These are phyloP conservation scores for Drosophila kokeensis DNA, from an alignment of 2,888 invertebrate species.

Conservation along the genomic window DNA sequence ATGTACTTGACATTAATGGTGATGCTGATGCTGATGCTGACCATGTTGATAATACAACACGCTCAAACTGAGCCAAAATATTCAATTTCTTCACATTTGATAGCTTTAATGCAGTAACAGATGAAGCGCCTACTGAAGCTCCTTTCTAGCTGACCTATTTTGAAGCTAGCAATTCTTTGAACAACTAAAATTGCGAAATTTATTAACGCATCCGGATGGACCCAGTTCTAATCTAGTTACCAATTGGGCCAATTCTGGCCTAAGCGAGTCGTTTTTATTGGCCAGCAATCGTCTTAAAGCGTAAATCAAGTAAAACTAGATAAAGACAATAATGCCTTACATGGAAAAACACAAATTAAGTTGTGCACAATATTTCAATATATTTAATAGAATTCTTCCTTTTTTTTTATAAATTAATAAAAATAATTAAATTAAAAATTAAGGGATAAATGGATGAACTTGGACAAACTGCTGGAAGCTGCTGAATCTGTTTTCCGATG, in stretches of 20 bases:
- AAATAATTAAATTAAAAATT: neutral
- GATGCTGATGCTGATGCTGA: slow-evolving; percentile 4
- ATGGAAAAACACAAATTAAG: too few species aligned
- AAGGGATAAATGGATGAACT: neutral
- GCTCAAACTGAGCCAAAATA: neutral
- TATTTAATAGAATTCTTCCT: too few species aligned
- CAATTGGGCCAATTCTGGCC: too few species aligned
- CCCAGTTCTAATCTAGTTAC: too few species aligned
- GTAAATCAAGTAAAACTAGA: too few species aligned
- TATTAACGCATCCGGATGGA: too few species aligned
- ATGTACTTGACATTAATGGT: slow-evolving; percentile 2
- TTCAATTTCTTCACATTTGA: neutral
- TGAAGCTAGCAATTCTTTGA: too few species aligned
- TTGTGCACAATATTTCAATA: too few species aligned
- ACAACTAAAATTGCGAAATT: neutral
- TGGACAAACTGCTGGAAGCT: neutral
- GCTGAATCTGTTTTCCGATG: neutral
- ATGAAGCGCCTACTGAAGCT: neutral
- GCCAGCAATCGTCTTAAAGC: too few species aligned
- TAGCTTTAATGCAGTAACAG: neutral
- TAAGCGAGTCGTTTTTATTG: too few species aligned
- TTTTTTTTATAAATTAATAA: neutral
- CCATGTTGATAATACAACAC: neutral
- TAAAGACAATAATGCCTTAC: too few species aligned
- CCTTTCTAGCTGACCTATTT: neutral